phyloP scores from a whole-genome alignment of 1,140 invertebrate genomes.

The Potamilus streckersoni region DNA sequence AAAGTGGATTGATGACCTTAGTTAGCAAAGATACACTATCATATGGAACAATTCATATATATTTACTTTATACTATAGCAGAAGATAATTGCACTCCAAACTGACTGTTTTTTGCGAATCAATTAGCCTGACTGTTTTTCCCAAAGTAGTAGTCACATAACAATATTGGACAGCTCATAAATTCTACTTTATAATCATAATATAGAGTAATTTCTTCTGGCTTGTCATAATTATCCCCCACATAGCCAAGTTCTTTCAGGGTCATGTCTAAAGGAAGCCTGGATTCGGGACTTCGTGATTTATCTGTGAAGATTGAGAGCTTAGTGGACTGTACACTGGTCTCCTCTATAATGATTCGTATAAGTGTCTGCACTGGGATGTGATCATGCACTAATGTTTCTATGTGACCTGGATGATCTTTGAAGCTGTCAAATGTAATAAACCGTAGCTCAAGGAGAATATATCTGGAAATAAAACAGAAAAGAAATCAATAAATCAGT shows the following conservation, averaged over 20 bases:
- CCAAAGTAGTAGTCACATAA: conserved; percentile 64
- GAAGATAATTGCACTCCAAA: too few relatives aligned
- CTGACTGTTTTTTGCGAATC: too few relatives aligned
- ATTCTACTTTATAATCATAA: conserved; percentile 64
- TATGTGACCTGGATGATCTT: conserved; percentile 54
- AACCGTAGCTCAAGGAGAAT: conserved; percentile 49
- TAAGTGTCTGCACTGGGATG: conserved; percentile 48
- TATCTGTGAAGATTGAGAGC: conserved; percentile 58
- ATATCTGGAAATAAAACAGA: conserved; percentile 48
- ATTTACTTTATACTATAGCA: too few relatives aligned
- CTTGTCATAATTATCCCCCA: conserved; percentile 44
- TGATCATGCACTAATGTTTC: conserved; percentile 51
- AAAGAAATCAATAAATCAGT: background rate
- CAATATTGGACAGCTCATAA: conserved; percentile 61
- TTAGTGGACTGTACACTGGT: conserved; percentile 56
- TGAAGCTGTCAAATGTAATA: conserved; percentile 55
- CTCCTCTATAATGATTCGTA: conserved; percentile 51
- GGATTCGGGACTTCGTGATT: conserved; percentile 47
- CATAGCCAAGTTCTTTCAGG: conserved; percentile 57
- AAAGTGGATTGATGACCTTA: too few relatives aligned
- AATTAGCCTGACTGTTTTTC: conserved; percentile 13
- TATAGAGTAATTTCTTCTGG: conserved; percentile 57
- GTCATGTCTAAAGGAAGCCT: conserved; percentile 45
- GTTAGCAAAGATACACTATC: too few relatives aligned
- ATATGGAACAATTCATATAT: too few relatives aligned